Evolutionary conservation across 2,888 invertebrate species (phyloP).

Genomic region (Crossocerus cetratus): DNA sequence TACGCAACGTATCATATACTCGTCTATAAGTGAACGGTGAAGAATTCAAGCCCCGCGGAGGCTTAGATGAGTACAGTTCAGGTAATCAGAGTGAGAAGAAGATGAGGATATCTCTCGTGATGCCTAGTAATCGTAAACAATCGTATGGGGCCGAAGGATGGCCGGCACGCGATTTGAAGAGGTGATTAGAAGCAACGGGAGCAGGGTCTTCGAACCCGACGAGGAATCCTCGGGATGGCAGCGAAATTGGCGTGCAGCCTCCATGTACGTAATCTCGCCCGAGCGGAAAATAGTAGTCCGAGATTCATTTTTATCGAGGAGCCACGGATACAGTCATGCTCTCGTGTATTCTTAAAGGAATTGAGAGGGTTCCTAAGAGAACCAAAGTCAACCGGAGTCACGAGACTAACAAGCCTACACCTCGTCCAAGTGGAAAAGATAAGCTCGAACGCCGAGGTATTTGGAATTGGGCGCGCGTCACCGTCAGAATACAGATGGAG

Average conservation of each 20-base stretch:
- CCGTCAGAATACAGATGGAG: constrained; percentile 14
- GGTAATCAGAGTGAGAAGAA: constrained; percentile 34
- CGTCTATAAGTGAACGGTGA: no score
- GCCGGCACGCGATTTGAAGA: constrained; percentile 46
- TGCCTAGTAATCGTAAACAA: constrained; percentile 51
- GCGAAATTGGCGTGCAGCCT: constrained; percentile 27
- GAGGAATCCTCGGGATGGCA: constrained; percentile 29
- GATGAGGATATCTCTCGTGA: constrained; percentile 35
- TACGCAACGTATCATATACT: no score
- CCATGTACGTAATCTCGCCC: constrained; percentile 23
- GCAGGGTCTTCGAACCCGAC: constrained; percentile 47
- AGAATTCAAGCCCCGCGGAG: not conserved
- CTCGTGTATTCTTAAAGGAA: no score
- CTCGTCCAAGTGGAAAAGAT: not conserved
- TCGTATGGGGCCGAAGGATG: constrained; percentile 48
- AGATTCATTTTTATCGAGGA: no score
- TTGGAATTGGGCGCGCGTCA: constrained; percentile 5
- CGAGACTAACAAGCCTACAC: no score
- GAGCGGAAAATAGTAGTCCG: no score
- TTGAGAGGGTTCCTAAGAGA: no score
- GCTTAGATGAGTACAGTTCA: constrained; percentile 21
- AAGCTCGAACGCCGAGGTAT: not conserved
- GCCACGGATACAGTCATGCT: no score
- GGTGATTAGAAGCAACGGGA: constrained; percentile 45
- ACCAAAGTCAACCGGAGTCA: no score